Conservation (phyloP, 2,113 vertebrate species). For the Peromyscus californicus region DNA sequence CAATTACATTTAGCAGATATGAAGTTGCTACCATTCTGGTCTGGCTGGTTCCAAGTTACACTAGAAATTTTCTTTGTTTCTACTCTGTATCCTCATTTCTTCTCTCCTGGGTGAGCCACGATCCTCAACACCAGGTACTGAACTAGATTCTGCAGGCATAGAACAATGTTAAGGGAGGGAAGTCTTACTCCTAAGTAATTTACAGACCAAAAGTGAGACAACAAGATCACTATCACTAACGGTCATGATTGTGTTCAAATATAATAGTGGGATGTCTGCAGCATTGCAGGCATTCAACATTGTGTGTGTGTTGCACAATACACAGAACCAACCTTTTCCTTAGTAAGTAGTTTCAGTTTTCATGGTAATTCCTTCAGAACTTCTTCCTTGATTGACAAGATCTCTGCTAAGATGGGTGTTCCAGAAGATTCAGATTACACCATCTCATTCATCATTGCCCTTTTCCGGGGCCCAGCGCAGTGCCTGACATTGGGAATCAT, state of each 20-base stretch:
- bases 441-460: not conserved
- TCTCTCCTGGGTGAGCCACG: not conserved
- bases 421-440: not conserved
- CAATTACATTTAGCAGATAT: not conserved
- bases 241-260: no score
- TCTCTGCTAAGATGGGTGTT: not conserved
- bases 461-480: not conserved
- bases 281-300: no score
- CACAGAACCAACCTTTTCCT: not conserved
- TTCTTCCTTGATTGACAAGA: not conserved
- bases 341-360: not conserved
- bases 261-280: not conserved
- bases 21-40: not conserved
- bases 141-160: not conserved
- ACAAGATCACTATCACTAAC: not conserved
- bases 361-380: not conserved
- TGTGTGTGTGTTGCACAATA: not conserved
- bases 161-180: not conserved
- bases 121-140: not conserved
- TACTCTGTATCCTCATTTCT: not conserved
- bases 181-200: not conserved
- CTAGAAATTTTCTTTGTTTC: not conserved
- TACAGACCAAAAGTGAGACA: not conserved
- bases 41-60: not conserved
- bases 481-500: not conserved